Evolutionary conservation across 2,888 invertebrate species (phyloP).

Genomic region (Melipona beecheii): DNA sequence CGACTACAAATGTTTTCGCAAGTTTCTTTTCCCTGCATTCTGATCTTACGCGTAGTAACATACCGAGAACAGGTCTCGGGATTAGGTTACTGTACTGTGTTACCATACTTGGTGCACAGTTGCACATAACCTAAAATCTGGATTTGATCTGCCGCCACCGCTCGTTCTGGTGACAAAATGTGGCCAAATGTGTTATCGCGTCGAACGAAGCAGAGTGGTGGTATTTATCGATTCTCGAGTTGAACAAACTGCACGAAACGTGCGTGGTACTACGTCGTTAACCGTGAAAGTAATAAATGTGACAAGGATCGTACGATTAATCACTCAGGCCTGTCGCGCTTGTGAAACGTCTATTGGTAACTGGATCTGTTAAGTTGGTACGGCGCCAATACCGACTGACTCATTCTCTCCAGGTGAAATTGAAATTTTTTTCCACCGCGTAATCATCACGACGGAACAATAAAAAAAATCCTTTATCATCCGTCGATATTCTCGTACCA

Average conservation of each 20-base stretch:
- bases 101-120: no score
- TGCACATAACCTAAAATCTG: neutral
- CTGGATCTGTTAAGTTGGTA: neutral
- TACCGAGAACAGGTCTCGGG: no score
- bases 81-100: no score
- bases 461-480: neutral
- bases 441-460: neutral
- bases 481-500: neutral
- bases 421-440: neutral
- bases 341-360: slow-evolving; percentile 1
- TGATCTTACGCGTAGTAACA: no score
- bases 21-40: no score
- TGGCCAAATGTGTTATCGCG: no score
- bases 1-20: no score
- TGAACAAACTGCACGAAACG: neutral
- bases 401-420: neutral
- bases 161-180: neutral
- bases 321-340: neutral
- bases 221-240: neutral
- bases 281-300: slow-evolving; percentile 17
- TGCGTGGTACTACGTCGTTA: neutral
- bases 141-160: neutral
- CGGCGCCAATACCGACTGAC: neutral
- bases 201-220: neutral
- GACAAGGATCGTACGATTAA: slow-evolving; percentile 4